Base-by-base conservation (phyloP, 2,797 vertebrate species). In the Otolemur crassicaudatus region DNA sequence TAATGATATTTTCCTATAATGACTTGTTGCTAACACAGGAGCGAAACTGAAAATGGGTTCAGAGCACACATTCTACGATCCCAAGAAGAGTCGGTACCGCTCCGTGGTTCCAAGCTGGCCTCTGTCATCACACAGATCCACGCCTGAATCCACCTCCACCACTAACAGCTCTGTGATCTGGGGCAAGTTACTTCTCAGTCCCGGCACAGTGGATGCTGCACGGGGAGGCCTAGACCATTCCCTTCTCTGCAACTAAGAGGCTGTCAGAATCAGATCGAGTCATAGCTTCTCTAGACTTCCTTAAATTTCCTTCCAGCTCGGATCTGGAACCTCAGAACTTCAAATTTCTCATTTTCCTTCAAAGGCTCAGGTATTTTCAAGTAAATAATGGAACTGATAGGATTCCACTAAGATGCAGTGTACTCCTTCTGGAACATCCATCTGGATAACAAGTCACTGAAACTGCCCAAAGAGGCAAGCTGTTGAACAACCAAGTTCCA, bases 331-430 rank as follows among this genome's bases (percentile, higher is more conserved):
- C 76, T 65, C 49, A 76, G n/a, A 89, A 83, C 58, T 85, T 91
- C 72, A 10, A 1, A 61, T 89, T 80, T 90, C 90, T 60, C 67
- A 80, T 46, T 94, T 89, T 46, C 43, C 79, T 69, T 94, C 77
- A 70, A 85, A 91, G 34, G 31, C 16, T 60, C 73, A 82, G 12
- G 34, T 87, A 79, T 37, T 89, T 91, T 79, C 81, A 7, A 89
- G 81, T 79, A 56, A 94, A 85, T 77, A 63, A 37, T 20, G 56
- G 27, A 90, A 90, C 27, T 81, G 56, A 16, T 82, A 58, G 67
- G 60, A 83, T 75, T 94, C 53, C n/a, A 77, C 58, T n/a, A 70
- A 87, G 40, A 92, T 63, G n/a, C 40, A 84, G 27, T 9, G 0
- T 14, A 75, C 25, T 58, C 58, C 37, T 53, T 81, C 25, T 40